Evolutionary conservation across 37 sponge, comb jelly and placozoan species (phyloP).

Genomic region (Dysidea cf. avara): DNA sequence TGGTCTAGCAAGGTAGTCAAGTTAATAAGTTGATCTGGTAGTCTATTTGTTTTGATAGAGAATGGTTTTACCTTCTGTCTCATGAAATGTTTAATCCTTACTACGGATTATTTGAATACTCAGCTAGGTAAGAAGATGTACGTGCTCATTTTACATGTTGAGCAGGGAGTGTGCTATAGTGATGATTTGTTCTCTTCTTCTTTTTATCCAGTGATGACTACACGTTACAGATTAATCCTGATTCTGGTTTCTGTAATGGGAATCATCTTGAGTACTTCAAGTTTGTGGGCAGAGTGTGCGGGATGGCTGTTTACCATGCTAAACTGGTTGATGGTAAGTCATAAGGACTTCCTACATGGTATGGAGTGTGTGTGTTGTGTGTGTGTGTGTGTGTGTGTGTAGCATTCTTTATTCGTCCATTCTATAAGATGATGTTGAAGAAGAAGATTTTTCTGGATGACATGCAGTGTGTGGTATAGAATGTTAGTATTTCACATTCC

Average conservation of each 20-base stretch:
- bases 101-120: constrained; percentile 99
- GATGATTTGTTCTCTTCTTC: neutral
- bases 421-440: constrained; percentile 92
- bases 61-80: constrained; percentile 96
- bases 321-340: constrained; percentile 84
- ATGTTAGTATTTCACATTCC: neutral
- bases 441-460: constrained; percentile 81
- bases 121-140: constrained; percentile 78
- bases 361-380: too few relatives aligned
- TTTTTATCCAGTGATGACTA: constrained; percentile 71
- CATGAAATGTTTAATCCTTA: constrained; percentile 99
- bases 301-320: constrained; percentile 86
- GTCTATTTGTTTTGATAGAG: too few relatives aligned
- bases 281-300: constrained; percentile 78
- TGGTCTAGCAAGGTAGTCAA: constrained; percentile 80
- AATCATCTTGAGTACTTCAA: constrained; percentile 70
- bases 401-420: constrained; percentile 97
- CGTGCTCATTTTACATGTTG: neutral
- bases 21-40: neutral
- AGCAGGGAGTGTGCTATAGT: neutral
- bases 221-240: constrained; percentile 85
- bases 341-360: neutral
- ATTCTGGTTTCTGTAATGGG: constrained; percentile 76
- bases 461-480: constrained; percentile 76
- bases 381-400: neutral